Evolutionary conservation across 2,888 invertebrate genomes (phyloP).

Genomic region (Drosophila colorata): DNA sequence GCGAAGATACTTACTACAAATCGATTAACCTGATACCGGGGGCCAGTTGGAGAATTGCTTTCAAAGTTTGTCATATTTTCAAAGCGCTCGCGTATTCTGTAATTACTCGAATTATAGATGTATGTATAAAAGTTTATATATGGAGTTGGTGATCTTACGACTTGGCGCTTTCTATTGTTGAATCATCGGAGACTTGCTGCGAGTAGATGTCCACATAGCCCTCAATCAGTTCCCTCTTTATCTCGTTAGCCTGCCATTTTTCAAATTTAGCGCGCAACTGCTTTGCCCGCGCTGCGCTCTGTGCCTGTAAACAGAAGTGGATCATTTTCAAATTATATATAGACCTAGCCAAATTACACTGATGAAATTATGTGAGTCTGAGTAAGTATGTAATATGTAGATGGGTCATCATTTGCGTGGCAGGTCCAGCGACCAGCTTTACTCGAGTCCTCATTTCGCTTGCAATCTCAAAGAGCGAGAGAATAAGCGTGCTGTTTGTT

Average conservation of each 20-base stretch:
- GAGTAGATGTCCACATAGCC: conserved; percentile 85
- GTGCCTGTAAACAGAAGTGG: conserved; percentile 86
- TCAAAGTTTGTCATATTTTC: conserved; percentile 91
- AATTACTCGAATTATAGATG: conserved; percentile 45
- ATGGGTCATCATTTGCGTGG: too few species aligned
- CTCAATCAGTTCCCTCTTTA: conserved; percentile 86
- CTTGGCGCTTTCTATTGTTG: conserved; percentile 94
- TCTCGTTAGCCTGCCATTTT: conserved; percentile 91
- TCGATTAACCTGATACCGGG: conserved; percentile 92
- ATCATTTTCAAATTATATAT: neutral
- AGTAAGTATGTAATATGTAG: too few species aligned
- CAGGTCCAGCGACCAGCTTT: too few species aligned
- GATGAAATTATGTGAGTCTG: too few species aligned
- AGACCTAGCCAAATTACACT: too few species aligned
- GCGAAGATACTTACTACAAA: conserved; percentile 92
- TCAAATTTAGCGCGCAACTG: conserved; percentile 95
- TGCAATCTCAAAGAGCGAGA: too few species aligned
- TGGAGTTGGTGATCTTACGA: conserved; percentile 85
- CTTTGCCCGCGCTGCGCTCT: conserved; percentile 92
- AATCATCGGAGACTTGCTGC: conserved; percentile 87
- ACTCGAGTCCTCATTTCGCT: too few species aligned
- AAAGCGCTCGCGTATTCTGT: conserved; percentile 93
- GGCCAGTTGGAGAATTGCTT: conserved; percentile 85
- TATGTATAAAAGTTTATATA: neutral
- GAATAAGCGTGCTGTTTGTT: too few species aligned